Evolutionary conservation across 2,888 invertebrate species (phyloP).

Genomic region (Platycheirus albimanus): DNA sequence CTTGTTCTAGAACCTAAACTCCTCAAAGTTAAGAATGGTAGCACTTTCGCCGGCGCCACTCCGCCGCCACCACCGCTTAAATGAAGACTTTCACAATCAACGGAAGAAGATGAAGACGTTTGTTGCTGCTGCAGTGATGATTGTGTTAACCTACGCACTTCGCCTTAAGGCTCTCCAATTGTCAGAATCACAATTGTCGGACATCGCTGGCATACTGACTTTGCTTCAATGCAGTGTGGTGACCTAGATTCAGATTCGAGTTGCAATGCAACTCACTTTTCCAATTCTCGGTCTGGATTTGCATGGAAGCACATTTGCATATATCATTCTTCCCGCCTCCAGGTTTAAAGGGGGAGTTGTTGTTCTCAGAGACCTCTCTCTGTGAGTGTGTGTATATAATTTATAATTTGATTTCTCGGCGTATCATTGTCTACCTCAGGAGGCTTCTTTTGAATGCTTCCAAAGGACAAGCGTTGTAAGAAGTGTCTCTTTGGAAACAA

Average conservation of each 20-base stretch:
- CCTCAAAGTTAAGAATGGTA: conserved; percentile 4
- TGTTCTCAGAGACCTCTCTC: conserved; percentile 1
- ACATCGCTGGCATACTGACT: not conserved
- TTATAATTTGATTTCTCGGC: conserved; percentile 63
- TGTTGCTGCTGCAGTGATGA: conserved; percentile 24
- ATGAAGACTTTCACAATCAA: conserved; percentile 58
- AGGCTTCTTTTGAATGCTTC: conserved; percentile 30
- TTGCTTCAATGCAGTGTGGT: conserved; percentile 1
- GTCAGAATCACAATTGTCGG: conserved; percentile 54
- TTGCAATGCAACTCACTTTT: conserved; percentile 65
- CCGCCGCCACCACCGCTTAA: too few relatives aligned
- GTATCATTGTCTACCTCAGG: conserved; percentile 47
- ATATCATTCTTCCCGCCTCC: conserved; percentile 12
- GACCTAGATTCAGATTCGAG: conserved; percentile 59
- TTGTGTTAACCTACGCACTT: conserved; percentile 58
- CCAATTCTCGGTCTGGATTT: conserved; percentile 29
- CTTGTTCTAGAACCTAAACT: not conserved
- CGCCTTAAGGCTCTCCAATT: conserved; percentile 37
- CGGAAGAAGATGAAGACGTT: conserved; percentile 44
- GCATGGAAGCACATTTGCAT: conserved; percentile 48
- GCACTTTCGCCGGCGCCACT: conserved; percentile 49
- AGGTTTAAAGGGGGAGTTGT: conserved; percentile 1
- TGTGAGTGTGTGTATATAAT: conserved; percentile 36
- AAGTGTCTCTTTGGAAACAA: not conserved
- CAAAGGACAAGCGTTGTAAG: conserved; percentile 7